Evolutionary conservation across 2,888 invertebrate genomes (phyloP), one percentile per base, ranked within the genome.

Genomic region (Amorpha juglandis): DNA sequence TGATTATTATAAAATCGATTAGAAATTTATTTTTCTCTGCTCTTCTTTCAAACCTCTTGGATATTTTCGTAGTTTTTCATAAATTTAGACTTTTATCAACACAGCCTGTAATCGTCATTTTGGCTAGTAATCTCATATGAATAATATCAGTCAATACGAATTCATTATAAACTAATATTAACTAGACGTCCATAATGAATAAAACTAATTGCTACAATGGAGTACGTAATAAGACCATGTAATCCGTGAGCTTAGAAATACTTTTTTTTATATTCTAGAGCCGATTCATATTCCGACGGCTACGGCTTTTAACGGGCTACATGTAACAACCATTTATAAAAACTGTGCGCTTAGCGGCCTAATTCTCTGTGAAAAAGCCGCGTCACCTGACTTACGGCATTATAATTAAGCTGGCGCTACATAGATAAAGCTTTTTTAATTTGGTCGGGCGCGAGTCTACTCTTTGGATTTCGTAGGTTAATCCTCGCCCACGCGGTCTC

Each of bases 401-500:
- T 86, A 87, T 89, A 87, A 90, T 90, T 87, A 89, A 76, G 77
- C 78, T 72, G 79, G 80, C 78, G 77, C 77, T 78, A 74, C 70
- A 69, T 71, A 88, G 89, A 90, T 90, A 90, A 87, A 85, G 81
- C 75, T 76, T 79, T 83, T 75, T 78, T 81, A 78, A 81, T 83
- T 77, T 76, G 75, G 72, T 74, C 69, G 78, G 72, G 75, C 77
- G 74, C 72, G 72, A 70, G 70, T 69, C 66, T 65, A 72, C 71
- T 71, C 71, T 74, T 73, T 71, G 72, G 71, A 74, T 78, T 78
- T 74, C 77, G 82, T 81, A 84, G 81, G 82, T 84, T 86, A 87
- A 88, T 86, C 86, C 84, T 71, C 87, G 81, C 91, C 91, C 84
- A 91, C 90, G 84, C 85, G 73, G 79, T 70, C 79, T 70, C 79